Base-by-base conservation (phyloP, 2,888 invertebrate species). In the Eucera pruinosa region DNA sequence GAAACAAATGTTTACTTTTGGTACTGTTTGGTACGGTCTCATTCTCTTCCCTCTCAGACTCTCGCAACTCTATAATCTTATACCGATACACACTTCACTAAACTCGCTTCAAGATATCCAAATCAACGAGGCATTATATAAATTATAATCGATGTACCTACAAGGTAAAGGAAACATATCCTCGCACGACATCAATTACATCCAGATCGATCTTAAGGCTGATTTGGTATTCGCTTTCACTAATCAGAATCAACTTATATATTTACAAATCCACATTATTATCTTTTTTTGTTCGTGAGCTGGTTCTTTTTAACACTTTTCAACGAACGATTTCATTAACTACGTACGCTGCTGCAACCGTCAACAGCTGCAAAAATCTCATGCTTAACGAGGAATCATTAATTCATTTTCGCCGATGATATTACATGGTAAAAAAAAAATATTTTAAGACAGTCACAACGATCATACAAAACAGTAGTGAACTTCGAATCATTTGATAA, bases 241-340 rank as follows among this genome's bases (percentile, higher is more conserved):
- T 83, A 81, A 80, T 84, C 60, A 58, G 76, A 80, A 85, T 84
- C 79, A 87, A 88, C 85, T 84, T 84, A 87, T 81, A 84, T 87
- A 88, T 88, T 86, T 89, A 89, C 88, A 88, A 83, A 84, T 84
- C 85, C 88, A 86, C 67, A 45, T 45, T 57, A 36, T 58, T 41
- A 6, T 52, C 27, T 27, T 64, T 48, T 36, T 58, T 72, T 62
- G 36, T 71, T 66, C 73, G 66, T 81, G 81, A 87, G 80, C 76
- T 82, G 62, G 20, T 65, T 54, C 58, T 23, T 45, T 64, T 18
- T 33, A 41, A 62, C 43, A 13, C 45, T 58, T 81, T 67, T 80
- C 78, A 80, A 82, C 77, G 73, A 85, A 78, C 81, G 74, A 83
- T 80, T 80, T 82, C 83, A 68, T 64, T 64, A 64, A 60, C 60